phyloP scores from a whole-genome alignment of 2,888 invertebrate genomes.

The Melikaiella ostensackeni region DNA sequence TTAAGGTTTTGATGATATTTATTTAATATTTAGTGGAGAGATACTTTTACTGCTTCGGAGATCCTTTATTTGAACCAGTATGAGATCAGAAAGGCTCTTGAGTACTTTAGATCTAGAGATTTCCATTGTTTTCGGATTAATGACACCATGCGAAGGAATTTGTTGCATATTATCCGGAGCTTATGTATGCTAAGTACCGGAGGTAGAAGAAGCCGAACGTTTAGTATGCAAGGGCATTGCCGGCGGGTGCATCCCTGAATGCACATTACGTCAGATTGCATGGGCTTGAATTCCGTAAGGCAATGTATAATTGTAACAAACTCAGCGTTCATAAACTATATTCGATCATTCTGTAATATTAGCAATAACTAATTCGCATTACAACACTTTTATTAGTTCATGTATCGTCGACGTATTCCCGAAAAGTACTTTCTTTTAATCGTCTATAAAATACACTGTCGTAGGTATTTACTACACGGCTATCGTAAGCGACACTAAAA shows the following conservation, averaged over 20 bases:
- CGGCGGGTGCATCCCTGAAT: constrained; percentile 61
- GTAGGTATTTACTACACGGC: no score
- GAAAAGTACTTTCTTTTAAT: no score
- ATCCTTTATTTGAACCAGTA: neutral
- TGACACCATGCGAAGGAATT: constrained; percentile 28
- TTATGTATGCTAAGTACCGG: constrained; percentile 49
- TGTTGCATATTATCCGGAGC: constrained; percentile 31
- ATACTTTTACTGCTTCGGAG: neutral
- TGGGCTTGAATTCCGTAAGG: constrained; percentile 58
- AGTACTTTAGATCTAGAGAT: constrained; percentile 27
- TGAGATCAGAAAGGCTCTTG: constrained; percentile 17
- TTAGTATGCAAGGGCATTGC: constrained; percentile 63
- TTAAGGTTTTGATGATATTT: no score
- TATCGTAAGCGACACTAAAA: no score
- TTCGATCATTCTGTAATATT: neutral
- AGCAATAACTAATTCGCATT: no score
- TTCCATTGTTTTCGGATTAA: constrained; percentile 38
- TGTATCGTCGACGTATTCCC: no score
- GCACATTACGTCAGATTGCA: constrained; percentile 60
- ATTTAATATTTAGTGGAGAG: no score
- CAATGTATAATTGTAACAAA: constrained; percentile 53
- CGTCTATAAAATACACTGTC: no score
- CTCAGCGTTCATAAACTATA: neutral
- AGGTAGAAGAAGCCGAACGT: constrained; percentile 57
- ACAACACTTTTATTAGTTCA: no score